A percentile compares a stretch with the other conserved stretches of the same genome.
phyloP scores from a whole-genome alignment of 2,888 invertebrate species.

The Nomada fabriciana region DNA sequence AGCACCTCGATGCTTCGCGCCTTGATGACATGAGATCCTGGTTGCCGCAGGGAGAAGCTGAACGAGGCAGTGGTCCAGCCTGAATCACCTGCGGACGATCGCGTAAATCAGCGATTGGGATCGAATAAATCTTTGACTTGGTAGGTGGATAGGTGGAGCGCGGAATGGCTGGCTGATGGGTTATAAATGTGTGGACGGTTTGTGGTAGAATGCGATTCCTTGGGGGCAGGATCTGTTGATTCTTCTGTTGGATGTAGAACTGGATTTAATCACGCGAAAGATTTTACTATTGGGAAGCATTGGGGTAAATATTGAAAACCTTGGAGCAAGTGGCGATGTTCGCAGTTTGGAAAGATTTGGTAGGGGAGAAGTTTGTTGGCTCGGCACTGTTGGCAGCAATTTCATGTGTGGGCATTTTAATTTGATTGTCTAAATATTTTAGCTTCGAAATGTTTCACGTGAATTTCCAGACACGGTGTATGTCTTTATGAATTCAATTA shows the following conservation, averaged over 20 bases:
- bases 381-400: too few species aligned
- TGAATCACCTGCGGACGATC: background rate
- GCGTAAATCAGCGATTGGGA: slow-evolving; percentile 8
- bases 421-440: too few species aligned
- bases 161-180: background rate
- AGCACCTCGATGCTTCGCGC: background rate
- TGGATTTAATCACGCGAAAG: background rate
- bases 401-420: too few species aligned
- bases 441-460: too few species aligned
- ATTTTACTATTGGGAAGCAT: background rate
- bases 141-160: background rate
- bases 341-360: too few species aligned
- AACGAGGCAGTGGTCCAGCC: background rate
- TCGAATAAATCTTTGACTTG: slow-evolving; percentile 16
- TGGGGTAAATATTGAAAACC: too few species aligned
- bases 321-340: too few species aligned
- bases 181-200: slow-evolving; percentile 17
- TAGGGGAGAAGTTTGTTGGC: too few species aligned
- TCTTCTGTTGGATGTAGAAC: background rate
- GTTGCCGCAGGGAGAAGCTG: background rate
- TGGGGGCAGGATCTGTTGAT: background rate
- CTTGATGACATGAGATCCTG: background rate
- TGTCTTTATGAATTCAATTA: too few species aligned
- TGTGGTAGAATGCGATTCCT: slow-evolving; percentile 1
- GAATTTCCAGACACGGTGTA: too few species aligned